Percentiles rank a stretch among this genome's conserved stretches.
Evolutionary conservation across 2,888 invertebrate species (phyloP).

Genomic region (Ormyrus nitidulus): DNA sequence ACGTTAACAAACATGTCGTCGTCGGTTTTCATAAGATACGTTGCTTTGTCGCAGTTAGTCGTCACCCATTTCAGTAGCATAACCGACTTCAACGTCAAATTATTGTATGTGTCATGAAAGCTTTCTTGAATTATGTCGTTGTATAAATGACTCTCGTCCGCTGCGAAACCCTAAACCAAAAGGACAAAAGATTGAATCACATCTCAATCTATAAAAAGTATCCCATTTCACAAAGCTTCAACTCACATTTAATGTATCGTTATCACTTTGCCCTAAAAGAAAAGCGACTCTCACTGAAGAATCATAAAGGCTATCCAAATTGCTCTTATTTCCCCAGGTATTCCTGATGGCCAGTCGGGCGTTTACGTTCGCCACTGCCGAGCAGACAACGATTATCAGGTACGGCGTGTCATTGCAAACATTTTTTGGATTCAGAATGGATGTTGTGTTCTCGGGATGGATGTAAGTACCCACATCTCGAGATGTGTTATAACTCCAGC

Average conservation of each 20-base stretch:
- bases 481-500: conserved; percentile 86
- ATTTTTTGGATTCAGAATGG: conserved; percentile 80
- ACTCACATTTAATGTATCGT: conserved; percentile 78
- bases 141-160: conserved; percentile 81
- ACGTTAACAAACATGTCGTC: conserved; percentile 92
- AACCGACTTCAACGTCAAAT: conserved; percentile 89
- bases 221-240: too few relatives aligned
- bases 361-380: conserved; percentile 83
- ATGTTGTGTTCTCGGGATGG: conserved; percentile 82
- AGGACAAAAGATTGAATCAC: not conserved
- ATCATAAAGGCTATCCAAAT: conserved; percentile 73
- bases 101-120: conserved; percentile 90
- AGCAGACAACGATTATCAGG: conserved; percentile 85
- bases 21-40: conserved; percentile 89
- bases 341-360: conserved; percentile 82
- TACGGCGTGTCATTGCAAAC: conserved; percentile 78
- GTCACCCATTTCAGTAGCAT: conserved; percentile 90
- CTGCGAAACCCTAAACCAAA: conserved; percentile 78
- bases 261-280: conserved; percentile 80
- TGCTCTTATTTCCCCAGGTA: conserved; percentile 82
- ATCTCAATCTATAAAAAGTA: too few relatives aligned
- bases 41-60: conserved; percentile 80
- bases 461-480: conserved; percentile 85
- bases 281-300: conserved; percentile 76
- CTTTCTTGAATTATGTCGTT: conserved; percentile 90